Evolutionary conservation across 2,113 vertebrate genomes (phyloP).

Genomic region (Uria lomvia): DNA sequence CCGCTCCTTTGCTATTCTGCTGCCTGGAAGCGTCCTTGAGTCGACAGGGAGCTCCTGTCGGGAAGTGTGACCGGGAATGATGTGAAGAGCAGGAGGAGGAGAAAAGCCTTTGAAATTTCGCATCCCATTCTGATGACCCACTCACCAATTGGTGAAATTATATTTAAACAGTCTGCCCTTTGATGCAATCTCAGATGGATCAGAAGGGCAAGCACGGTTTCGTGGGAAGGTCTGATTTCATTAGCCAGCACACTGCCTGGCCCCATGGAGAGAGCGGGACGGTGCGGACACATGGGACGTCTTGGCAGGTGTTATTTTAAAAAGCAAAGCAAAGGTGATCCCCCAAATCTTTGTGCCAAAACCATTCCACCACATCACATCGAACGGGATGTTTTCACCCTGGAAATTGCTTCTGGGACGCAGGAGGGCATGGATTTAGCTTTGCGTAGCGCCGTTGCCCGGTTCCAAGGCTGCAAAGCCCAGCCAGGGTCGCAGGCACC

Average conservation of each 20-base stretch:
- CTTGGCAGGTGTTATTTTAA: background rate
- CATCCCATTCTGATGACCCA: background rate
- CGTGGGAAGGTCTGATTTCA: background rate
- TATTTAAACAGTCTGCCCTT: background rate
- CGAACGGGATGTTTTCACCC: background rate
- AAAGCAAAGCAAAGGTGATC: background rate
- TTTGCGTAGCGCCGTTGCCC: background rate
- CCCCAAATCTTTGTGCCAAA: background rate
- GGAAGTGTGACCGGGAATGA: background rate
- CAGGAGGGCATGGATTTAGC: background rate
- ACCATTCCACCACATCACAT: background rate
- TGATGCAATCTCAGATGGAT: background rate
- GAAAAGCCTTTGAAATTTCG: background rate
- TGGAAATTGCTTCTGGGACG: background rate
- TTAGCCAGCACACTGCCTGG: background rate
- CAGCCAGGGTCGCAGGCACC: background rate
- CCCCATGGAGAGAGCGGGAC: fast-evolving
- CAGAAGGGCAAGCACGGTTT: background rate
- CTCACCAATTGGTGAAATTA: background rate
- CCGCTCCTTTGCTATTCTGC: background rate
- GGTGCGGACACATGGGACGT: background rate
- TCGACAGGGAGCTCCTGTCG: background rate
- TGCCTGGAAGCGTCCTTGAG: conserved; percentile 6
- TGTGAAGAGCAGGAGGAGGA: background rate
- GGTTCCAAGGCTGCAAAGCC: background rate